Evolutionary conservation across 2,888 invertebrate genomes (phyloP).

Genomic region (Chrysolina oricalcia): DNA sequence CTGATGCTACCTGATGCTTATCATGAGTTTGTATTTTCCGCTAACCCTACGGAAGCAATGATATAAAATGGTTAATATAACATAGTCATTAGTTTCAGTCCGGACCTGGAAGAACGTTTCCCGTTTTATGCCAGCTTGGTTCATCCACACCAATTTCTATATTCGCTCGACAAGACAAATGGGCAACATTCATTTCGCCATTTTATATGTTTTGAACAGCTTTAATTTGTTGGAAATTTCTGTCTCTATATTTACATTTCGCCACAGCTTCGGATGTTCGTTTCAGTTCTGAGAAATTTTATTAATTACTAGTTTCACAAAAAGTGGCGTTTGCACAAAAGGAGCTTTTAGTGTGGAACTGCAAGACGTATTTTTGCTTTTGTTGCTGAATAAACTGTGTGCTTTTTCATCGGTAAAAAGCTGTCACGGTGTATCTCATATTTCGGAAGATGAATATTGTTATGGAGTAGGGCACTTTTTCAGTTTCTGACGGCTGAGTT

Average conservation of each 20-base stretch:
- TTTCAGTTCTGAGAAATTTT: slow-evolving; percentile 19
- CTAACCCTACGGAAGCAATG: too few relatives aligned
- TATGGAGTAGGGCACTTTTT: not conserved
- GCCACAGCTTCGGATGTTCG: not conserved
- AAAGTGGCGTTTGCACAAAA: not conserved
- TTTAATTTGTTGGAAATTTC: slow-evolving; percentile 60
- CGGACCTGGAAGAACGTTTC: slow-evolving; percentile 25
- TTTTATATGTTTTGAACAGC: slow-evolving; percentile 61
- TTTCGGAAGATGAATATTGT: slow-evolving; percentile 6
- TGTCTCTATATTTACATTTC: slow-evolving; percentile 42
- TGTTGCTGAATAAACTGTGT: slow-evolving; percentile 2
- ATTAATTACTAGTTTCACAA: slow-evolving; percentile 19
- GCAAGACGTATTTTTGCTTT: not conserved
- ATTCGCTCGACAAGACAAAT: slow-evolving; percentile 57
- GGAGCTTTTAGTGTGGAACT: not conserved
- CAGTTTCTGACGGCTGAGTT: not conserved
- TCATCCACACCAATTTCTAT: slow-evolving; percentile 32
- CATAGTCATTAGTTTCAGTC: not conserved
- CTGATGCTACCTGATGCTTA: too few relatives aligned
- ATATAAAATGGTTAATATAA: not conserved
- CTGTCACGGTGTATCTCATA: slow-evolving; percentile 1
- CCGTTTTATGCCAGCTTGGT: slow-evolving; percentile 23
- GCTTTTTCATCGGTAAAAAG: slow-evolving; percentile 6
- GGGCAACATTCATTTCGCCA: slow-evolving; percentile 59
- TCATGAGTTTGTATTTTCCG: too few relatives aligned